These are phyloP conservation scores for Drosophila kikkawai DNA, from an alignment of 1,140 invertebrate species.

Conservation along the genomic window DNA sequence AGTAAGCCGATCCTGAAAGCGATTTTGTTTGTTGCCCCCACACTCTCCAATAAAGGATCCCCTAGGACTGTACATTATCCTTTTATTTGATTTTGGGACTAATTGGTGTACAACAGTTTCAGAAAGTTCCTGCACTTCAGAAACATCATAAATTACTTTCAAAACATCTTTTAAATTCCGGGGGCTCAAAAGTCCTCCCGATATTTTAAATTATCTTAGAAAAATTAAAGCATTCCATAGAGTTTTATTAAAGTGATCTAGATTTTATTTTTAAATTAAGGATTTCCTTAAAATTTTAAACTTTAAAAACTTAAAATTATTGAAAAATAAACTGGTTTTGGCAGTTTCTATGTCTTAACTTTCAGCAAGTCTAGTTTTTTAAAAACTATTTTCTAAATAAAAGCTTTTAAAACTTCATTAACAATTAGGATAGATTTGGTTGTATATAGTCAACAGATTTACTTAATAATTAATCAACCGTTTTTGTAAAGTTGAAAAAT, in stretches of 20 bases:
- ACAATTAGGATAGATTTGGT: neutral
- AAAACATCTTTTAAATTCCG: slow-evolving; percentile 34
- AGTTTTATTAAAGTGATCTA: neutral
- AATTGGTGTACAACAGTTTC: neutral
- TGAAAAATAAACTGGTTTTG: neutral
- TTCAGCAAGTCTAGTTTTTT: neutral
- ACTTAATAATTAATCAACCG: neutral
- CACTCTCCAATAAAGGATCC: slow-evolving; percentile 41
- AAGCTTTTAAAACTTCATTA: neutral
- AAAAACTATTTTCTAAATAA: neutral
- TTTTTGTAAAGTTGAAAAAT: neutral
- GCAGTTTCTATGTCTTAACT: neutral
- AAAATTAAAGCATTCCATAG: neutral
- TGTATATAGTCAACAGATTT: neutral
- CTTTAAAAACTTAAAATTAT: no score
- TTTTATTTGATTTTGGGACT: no score
- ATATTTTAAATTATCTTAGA: neutral
- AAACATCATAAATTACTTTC: slow-evolving; percentile 56
- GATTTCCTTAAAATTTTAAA: neutral
- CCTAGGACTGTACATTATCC: neutral
- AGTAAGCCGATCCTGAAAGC: slow-evolving; percentile 33
- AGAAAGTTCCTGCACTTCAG: slow-evolving; percentile 46
- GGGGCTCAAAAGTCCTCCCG: slow-evolving; percentile 12
- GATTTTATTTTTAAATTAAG: neutral
- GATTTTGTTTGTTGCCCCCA: slow-evolving; percentile 23